These are phyloP conservation scores for Mormyrus proboscirostris DNA, from an alignment of 2,797 vertebrate genomes.

Conservation along the genomic window DNA sequence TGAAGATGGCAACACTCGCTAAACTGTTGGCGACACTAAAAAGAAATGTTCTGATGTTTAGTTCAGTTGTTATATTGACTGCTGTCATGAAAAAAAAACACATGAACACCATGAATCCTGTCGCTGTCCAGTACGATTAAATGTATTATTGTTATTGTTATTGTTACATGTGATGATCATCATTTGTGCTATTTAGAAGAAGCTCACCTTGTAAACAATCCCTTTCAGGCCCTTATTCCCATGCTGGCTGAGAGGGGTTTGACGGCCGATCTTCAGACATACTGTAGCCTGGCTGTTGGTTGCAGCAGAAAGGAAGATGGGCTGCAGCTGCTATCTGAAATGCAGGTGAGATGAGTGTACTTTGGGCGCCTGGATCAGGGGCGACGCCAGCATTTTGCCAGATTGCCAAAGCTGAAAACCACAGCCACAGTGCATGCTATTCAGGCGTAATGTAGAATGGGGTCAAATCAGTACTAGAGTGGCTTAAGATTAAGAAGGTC, in stretches of 20 bases:
- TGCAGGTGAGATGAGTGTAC: constrained; percentile 59
- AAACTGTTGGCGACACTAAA: no score
- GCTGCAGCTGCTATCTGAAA: constrained; percentile 73
- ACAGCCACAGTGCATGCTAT: background rate
- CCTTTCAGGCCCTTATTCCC: constrained; percentile 65
- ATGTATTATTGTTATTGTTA: background rate
- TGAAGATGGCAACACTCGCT: no score
- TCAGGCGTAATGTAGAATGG: background rate
- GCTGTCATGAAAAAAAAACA: no score
- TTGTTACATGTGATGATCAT: background rate
- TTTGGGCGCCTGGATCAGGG: background rate
- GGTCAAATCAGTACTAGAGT: background rate
- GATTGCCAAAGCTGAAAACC: background rate
- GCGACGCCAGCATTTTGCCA: background rate
- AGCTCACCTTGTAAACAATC: background rate
- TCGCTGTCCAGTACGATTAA: background rate
- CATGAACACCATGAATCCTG: no score
- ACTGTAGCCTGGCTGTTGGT: constrained; percentile 75
- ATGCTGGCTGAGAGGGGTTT: constrained; percentile 67
- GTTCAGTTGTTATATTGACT: no score
- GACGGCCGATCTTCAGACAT: constrained; percentile 69
- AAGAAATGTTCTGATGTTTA: no score
- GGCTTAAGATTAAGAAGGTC: background rate
- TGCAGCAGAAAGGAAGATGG: constrained; percentile 67
- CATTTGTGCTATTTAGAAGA: background rate